phyloP scores from a whole-genome alignment of 2,113 vertebrate species.

The Thermophis baileyi region DNA sequence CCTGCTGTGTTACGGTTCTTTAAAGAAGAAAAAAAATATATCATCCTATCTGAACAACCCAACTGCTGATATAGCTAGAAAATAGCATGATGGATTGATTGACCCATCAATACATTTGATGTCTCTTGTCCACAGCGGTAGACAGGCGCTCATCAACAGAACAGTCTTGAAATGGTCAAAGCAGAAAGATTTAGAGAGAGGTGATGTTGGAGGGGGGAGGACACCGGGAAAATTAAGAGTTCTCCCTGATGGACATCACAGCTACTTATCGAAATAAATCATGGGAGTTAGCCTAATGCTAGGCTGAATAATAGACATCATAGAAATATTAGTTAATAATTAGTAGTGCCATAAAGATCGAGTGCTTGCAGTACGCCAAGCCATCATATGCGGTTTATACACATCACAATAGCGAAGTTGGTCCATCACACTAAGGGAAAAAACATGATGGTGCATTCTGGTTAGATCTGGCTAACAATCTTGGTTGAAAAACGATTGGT shows the following conservation, averaged over 20 bases:
- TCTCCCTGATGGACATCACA: not conserved
- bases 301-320: not conserved
- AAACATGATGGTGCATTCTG: not conserved
- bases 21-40: not conserved
- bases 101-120: not conserved
- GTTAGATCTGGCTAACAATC: not conserved
- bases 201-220: not conserved
- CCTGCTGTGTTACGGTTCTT: not conserved
- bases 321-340: not conserved
- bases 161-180: not conserved
- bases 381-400: not conserved
- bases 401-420: not conserved
- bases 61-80: not conserved
- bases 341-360: no score
- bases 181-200: not conserved
- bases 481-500: not conserved
- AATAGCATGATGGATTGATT: not conserved
- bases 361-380: not conserved
- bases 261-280: not conserved
- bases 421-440: not conserved
- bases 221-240: not conserved
- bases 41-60: not conserved
- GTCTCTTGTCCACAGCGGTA: not conserved
- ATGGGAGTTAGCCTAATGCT: not conserved
- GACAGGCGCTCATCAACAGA: not conserved